phyloP scores from a whole-genome alignment of 2,113 vertebrate genomes.

The Pangasianodon gigas region DNA sequence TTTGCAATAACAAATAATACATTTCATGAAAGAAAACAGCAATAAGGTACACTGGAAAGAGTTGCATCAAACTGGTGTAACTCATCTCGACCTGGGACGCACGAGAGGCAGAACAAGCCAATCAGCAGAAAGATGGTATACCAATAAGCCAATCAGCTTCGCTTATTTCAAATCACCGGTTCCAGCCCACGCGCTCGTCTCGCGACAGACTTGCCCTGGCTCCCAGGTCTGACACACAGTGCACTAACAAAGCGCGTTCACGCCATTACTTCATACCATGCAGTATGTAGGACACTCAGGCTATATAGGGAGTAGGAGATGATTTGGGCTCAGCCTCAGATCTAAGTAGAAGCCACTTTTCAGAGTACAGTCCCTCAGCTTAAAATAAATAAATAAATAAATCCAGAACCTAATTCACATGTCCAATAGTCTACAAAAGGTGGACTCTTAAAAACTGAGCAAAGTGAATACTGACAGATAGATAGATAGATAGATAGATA shows the following conservation, averaged over 20 bases:
- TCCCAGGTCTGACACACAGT: background rate
- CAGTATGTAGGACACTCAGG: too few species aligned
- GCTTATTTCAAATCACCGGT: slow-evolving; percentile 45
- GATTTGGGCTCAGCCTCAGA: background rate
- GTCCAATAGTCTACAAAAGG: background rate
- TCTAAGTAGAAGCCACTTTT: background rate
- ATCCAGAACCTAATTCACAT: background rate
- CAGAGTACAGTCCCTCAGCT: background rate
- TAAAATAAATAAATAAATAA: background rate
- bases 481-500: background rate
- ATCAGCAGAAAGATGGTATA: slow-evolving; percentile 10
- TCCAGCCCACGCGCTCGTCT: background rate
- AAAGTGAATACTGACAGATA: background rate
- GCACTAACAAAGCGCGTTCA: background rate
- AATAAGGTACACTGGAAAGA: background rate
- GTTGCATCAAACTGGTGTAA: background rate
- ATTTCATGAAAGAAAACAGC: background rate
- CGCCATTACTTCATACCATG: too few species aligned
- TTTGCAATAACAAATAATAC: background rate
- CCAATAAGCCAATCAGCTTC: slow-evolving; percentile 47
- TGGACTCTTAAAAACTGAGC: background rate
- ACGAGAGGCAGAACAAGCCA: background rate
- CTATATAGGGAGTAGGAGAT: background rate
- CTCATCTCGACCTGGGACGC: too few species aligned
- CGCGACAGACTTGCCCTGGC: background rate